Conservation (phyloP, 2,888 invertebrate species). For the Endotricha flammealis region DNA sequence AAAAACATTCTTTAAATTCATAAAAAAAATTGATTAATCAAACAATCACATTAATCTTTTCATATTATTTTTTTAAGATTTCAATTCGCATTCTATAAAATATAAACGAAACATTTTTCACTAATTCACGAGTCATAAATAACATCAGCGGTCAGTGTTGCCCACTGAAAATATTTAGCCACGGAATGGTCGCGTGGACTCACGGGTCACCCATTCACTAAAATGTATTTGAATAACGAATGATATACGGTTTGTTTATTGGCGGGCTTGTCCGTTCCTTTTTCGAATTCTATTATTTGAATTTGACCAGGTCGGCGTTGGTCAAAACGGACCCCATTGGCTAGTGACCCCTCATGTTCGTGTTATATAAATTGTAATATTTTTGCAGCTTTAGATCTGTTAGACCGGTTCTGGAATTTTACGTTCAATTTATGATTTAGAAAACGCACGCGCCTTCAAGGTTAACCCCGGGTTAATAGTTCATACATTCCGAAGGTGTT, state of each 20-base stretch:
- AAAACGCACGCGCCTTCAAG: slow-evolving; percentile 60
- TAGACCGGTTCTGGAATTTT: slow-evolving; percentile 70
- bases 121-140: slow-evolving; percentile 64
- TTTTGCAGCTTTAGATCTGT: slow-evolving; percentile 64
- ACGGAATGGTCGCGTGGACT: slow-evolving; percentile 73
- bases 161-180: slow-evolving; percentile 75
- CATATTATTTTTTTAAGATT: too few species aligned
- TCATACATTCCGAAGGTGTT: slow-evolving; percentile 24
- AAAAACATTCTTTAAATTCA: background rate
- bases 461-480: slow-evolving; percentile 53
- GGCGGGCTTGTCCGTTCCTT: slow-evolving; percentile 69
- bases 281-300: slow-evolving; percentile 67
- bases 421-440: slow-evolving; percentile 72
- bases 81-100: background rate
- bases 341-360: slow-evolving; percentile 54
- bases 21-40: too few species aligned
- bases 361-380: slow-evolving; percentile 68
- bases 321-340: slow-evolving; percentile 57
- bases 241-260: slow-evolving; percentile 79
- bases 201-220: slow-evolving; percentile 72
- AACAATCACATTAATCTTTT: too few species aligned
- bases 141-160: slow-evolving; percentile 49
- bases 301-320: slow-evolving; percentile 63
- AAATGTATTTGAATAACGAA: slow-evolving; percentile 74
- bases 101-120: slow-evolving; percentile 25